Evolutionary conservation across 2,797 vertebrate genomes (phyloP), one percentile per base, ranked within the genome.

Genomic region (Psittacula echo): DNA sequence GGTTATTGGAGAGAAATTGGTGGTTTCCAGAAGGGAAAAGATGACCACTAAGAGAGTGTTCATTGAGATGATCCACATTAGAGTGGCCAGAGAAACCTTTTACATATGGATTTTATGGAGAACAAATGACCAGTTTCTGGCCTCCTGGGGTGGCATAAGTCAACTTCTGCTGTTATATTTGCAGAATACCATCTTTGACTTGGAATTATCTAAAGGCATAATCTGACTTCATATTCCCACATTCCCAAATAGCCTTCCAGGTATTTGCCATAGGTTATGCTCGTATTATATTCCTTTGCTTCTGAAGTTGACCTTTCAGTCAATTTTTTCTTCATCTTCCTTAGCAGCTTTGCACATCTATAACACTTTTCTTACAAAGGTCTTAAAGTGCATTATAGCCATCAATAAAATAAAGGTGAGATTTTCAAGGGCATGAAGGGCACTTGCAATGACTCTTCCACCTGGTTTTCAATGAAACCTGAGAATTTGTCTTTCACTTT

Each of bases 271-370:
- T 34, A 90, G 88, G 67, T 95, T 89, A 87, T 53, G 61, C 58
- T 89, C 72, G 83, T 72, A 78, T 79, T 86, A 61, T 67, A 83
- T 85, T 92, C 77, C 39, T 87, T 67, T 94, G 34, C 44, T 93
- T 94, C 83, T 94, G 91, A 96, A 87, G 53, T 61, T 94, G 90
- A 90, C 93, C 77, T 91, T 95, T 91, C 26, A 73, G 64, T 77
- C 47, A 71, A 47, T 85, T 93, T 93, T 94, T 72, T 80, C 71
- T 92, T 81, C n/a, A 44, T 62, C n/a, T 89, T 93, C 42, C 61
- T 32, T 37, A 75, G 67, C 19, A 94, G 45, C 61, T 94, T 82
- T 94, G 48, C 58, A 87, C 42, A 54, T 85, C 88, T 87, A 3
- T 73, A 75, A 71, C 53, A 68, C 8, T 68, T 83, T 91, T 90